These are phyloP conservation scores for Platichthys flesus DNA, from an alignment of 2,113 vertebrate species.

Conservation along the genomic window DNA sequence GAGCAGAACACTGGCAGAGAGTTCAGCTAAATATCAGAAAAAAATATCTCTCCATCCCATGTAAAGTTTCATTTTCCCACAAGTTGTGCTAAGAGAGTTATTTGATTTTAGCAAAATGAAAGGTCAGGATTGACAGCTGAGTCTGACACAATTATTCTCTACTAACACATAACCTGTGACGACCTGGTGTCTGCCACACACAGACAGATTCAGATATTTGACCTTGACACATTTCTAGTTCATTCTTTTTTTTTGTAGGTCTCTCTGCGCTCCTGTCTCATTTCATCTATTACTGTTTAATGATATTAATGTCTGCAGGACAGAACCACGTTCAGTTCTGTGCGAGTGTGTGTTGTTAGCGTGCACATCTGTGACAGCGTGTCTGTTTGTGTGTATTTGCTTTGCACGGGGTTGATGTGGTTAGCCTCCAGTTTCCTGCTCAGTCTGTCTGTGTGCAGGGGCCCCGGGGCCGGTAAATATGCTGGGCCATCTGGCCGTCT, in stretches of 20 bases:
- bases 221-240: too few relatives aligned
- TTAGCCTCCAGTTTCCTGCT: constrained; percentile 42
- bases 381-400: constrained; percentile 35
- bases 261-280: background rate
- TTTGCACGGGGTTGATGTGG: constrained; percentile 45
- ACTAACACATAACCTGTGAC: too few relatives aligned
- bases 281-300: background rate
- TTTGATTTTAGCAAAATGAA: too few relatives aligned
- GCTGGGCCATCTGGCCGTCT: constrained; percentile 46
- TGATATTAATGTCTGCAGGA: background rate
- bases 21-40: too few relatives aligned
- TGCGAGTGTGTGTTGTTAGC: constrained; percentile 23
- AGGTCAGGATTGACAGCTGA: too few relatives aligned
- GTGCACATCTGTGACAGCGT: constrained; percentile 25
- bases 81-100: too few relatives aligned
- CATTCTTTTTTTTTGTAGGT: too few relatives aligned
- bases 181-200: too few relatives aligned
- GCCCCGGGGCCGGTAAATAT: constrained; percentile 46
- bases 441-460: constrained; percentile 13
- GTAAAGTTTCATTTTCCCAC: too few relatives aligned
- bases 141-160: too few relatives aligned
- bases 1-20: background rate
- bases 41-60: too few relatives aligned
- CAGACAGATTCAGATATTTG: too few relatives aligned
- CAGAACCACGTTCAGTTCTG: constrained; percentile 7